Percentiles rank a stretch among this genome's conserved stretches.
phyloP scores from a whole-genome alignment of 2,888 invertebrate genomes.

The Chloroclysta siterata region DNA sequence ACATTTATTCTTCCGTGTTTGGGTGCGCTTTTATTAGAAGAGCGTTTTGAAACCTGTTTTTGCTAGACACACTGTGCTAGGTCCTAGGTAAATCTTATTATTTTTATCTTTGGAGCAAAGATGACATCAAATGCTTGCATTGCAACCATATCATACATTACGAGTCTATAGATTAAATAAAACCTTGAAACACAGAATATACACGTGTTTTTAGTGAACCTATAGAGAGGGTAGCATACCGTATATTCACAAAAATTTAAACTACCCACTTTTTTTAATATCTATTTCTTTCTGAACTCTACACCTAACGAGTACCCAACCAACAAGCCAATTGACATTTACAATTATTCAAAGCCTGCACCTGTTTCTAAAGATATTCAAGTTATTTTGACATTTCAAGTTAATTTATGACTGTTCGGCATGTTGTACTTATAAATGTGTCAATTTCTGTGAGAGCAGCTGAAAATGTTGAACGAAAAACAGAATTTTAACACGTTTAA shows the following conservation, averaged over 20 bases:
- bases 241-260: no score
- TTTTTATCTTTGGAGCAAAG: no score
- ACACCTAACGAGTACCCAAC: no score
- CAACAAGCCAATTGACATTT: slow-evolving; percentile 11
- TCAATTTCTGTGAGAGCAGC: slow-evolving; percentile 29
- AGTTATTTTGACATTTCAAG: slow-evolving; percentile 49
- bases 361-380: slow-evolving; percentile 43
- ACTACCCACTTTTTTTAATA: no score
- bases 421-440: slow-evolving; percentile 24
- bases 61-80: slow-evolving; percentile 13
- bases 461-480: slow-evolving; percentile 5
- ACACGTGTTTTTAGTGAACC: no score
- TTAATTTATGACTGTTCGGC: slow-evolving; percentile 33
- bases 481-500: slow-evolving; percentile 20
- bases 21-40: slow-evolving; percentile 18
- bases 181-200: no score
- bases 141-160: no score
- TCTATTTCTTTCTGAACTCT: no score
- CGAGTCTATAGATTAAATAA: no score
- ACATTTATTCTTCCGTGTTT: slow-evolving; percentile 38
- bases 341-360: slow-evolving; percentile 26
- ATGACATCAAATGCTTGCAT: no score
- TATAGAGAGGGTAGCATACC: no score
- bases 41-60: slow-evolving; percentile 29
- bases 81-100: background rate